These are phyloP conservation scores for Sphaerolaimus hirsutus DNA, from an alignment of 2,888 invertebrate genomes.

Conservation along the genomic window DNA sequence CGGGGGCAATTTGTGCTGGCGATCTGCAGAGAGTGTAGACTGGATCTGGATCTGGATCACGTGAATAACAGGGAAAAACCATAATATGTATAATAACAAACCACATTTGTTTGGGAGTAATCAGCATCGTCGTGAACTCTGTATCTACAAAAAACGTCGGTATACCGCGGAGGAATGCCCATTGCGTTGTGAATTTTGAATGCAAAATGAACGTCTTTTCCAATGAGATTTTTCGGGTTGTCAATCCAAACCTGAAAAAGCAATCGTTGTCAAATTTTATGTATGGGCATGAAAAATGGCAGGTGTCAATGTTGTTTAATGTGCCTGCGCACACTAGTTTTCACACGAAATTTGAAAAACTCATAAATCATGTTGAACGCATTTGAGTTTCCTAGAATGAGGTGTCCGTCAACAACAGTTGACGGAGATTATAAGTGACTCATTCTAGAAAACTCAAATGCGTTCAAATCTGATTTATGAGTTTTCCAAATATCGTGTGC, in stretches of 20 bases:
- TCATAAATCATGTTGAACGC: no score
- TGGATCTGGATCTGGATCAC: not conserved
- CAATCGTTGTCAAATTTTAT: constrained; percentile 8
- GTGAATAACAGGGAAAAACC: not conserved
- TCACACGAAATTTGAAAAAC: no score
- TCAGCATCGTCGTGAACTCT: constrained; percentile 28
- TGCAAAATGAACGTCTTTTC: constrained; percentile 28
- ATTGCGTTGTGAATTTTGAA: constrained; percentile 29
- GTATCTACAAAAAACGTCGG: constrained; percentile 16
- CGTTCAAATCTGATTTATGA: no score
- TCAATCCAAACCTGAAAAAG: constrained; percentile 30
- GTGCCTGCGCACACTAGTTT: no score
- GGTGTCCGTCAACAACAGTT: no score
- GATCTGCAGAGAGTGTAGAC: not conserved
- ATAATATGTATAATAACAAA: not conserved
- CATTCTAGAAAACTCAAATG: no score
- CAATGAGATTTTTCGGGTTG: constrained; percentile 27
- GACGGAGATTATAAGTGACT: no score
- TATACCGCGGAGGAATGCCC: constrained; percentile 18
- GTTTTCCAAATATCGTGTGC: no score
- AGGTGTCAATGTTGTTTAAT: no score
- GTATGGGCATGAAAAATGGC: no score
- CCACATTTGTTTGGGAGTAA: constrained; percentile 7
- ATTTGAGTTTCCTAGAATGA: no score
- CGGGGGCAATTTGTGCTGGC: constrained; percentile 11